These are phyloP conservation scores for Smithornis capensis DNA, from an alignment of 2,113 vertebrate species.

Conservation along the genomic window DNA sequence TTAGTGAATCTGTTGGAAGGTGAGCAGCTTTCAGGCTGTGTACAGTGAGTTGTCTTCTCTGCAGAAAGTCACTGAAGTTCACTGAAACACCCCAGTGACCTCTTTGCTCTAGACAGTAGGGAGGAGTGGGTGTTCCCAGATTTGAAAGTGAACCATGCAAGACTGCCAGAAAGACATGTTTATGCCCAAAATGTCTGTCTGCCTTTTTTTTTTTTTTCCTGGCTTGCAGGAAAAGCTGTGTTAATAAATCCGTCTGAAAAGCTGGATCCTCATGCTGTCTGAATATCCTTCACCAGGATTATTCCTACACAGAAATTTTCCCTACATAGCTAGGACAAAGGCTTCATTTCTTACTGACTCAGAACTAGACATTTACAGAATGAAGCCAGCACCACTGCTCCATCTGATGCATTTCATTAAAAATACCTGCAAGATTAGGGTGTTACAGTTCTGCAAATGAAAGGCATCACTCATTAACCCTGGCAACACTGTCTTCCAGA, in stretches of 20 bases:
- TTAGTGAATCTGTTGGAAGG: not conserved
- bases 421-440: not conserved
- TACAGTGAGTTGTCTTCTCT: not conserved
- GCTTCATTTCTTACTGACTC: not conserved
- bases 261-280: not conserved
- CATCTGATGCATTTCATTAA: not conserved
- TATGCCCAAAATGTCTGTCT: constrained; percentile 25
- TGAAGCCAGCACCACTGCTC: not conserved
- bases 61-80: not conserved
- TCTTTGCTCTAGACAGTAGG: constrained; percentile 32
- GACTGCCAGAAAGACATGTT: constrained; percentile 12
- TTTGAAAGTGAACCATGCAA: not conserved
- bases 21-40: not conserved
- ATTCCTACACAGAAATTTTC: not conserved
- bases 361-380: not conserved
- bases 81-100: not conserved
- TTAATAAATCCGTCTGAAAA: constrained; percentile 31
- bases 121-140: constrained; percentile 20
- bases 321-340: not conserved
- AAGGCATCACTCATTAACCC: not conserved
- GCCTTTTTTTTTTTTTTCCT: not conserved
- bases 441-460: not conserved
- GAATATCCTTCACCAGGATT: not conserved
- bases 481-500: not conserved
- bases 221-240: not conserved